phyloP scores from a whole-genome alignment of 2,113 vertebrate genomes.

The Pluvialis apricaria region DNA sequence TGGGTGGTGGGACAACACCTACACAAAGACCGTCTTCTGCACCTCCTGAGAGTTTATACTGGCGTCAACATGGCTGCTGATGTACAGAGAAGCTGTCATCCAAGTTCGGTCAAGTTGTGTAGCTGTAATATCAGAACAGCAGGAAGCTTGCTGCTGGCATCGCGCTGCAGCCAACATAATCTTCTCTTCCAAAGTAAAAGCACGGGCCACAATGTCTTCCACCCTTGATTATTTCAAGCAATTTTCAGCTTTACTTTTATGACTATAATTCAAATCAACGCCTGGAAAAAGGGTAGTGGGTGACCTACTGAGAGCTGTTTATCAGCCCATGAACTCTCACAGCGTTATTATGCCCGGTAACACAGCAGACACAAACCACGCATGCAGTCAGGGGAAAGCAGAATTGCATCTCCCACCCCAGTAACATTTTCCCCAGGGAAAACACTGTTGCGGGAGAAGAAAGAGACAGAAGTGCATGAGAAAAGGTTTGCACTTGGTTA shows the following conservation, averaged over 20 bases:
- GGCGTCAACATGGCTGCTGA: neutral
- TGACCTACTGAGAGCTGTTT: neutral
- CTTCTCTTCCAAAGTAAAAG: neutral
- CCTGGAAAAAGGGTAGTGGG: neutral
- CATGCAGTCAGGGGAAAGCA: neutral
- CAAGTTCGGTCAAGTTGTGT: neutral
- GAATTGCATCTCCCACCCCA: neutral
- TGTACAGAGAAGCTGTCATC: neutral
- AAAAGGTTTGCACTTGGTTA: rapidly evolving
- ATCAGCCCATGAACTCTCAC: neutral
- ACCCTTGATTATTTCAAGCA: neutral
- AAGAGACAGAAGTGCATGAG: neutral
- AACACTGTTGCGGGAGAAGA: neutral
- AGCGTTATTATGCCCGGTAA: rapidly evolving
- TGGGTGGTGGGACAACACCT: neutral
- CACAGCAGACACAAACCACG: neutral
- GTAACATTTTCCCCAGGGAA: neutral
- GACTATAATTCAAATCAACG: neutral
- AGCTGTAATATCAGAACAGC: neutral
- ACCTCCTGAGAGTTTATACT: neutral
- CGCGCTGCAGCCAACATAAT: neutral
- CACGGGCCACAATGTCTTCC: neutral
- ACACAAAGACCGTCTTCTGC: neutral
- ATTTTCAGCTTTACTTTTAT: neutral
- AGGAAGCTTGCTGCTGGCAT: neutral